Percentiles rank a stretch among this genome's conserved stretches.
phyloP scores from a whole-genome alignment of 1,140 invertebrate genomes.

The Galleria mellonella region DNA sequence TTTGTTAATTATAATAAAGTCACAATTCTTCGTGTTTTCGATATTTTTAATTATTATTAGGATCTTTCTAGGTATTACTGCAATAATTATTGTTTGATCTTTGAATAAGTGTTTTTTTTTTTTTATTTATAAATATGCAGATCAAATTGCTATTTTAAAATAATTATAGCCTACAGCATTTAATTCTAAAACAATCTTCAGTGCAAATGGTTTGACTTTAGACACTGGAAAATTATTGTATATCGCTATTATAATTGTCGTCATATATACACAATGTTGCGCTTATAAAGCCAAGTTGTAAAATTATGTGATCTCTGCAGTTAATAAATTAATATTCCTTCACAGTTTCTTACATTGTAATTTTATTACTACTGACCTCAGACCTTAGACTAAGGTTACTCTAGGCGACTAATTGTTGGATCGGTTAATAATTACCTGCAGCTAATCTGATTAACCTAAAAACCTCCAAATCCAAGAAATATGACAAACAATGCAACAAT shows the following conservation, averaged over 20 bases:
- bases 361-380: constrained; percentile 8
- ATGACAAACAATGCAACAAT: no score
- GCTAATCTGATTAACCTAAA: neutral
- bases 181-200: no score
- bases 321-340: constrained; percentile 6
- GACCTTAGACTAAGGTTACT: neutral
- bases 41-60: no score
- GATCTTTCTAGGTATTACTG: no score
- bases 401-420: constrained; percentile 1
- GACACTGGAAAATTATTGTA: constrained; percentile 1
- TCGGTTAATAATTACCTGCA: neutral
- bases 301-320: constrained; percentile 3
- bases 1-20: no score
- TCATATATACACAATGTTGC: constrained; percentile 1
- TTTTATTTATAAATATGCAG: no score
- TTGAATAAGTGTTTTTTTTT: no score
- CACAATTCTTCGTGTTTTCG: no score
- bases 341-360: constrained; percentile 6
- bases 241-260: constrained; percentile 3
- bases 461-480: no score
- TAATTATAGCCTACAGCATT: no score
- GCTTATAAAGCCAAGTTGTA: constrained; percentile 3
- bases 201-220: neutral
- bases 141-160: no score
- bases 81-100: no score